phyloP scores from a whole-genome alignment of 2,888 invertebrate genomes.

The Pherbina coryleti region DNA sequence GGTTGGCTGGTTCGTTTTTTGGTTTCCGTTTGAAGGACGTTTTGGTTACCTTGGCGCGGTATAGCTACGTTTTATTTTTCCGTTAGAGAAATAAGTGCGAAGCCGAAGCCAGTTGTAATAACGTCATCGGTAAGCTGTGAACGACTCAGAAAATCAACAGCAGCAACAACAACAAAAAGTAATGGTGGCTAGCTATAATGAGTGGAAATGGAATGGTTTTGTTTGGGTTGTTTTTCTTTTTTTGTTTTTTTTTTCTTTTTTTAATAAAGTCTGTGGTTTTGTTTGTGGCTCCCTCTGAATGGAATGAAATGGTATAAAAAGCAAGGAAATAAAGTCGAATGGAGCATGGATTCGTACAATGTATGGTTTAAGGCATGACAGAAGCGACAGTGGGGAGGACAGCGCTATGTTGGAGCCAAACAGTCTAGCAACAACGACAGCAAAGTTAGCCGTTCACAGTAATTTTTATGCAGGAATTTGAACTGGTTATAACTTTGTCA shows the following conservation, averaged over 20 bases:
- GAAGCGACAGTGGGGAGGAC: not conserved
- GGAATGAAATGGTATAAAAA: not conserved
- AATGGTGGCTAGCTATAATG: constrained; percentile 9
- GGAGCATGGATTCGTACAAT: not conserved
- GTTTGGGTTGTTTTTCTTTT: not conserved
- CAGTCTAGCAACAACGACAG: constrained; percentile 21
- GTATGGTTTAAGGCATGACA: not conserved
- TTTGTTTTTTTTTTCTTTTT: not conserved
- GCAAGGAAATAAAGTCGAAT: not conserved
- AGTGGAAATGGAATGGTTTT: constrained; percentile 14
- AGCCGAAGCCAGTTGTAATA: constrained; percentile 24
- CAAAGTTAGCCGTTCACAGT: not conserved
- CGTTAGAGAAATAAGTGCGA: not conserved
- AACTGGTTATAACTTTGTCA: not conserved
- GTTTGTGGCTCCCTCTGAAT: not conserved
- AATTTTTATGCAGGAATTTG: not conserved
- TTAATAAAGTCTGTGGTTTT: not conserved
- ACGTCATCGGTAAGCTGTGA: constrained; percentile 26
- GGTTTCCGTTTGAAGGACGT: constrained; percentile 33
- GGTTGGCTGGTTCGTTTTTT: not conserved
- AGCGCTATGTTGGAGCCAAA: constrained; percentile 19
- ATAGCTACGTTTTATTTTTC: too few species aligned
- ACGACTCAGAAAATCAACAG: constrained; percentile 27
- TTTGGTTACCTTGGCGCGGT: not conserved
- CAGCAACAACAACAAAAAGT: constrained; percentile 33